Evolutionary conservation across 1,140 invertebrate species (phyloP), one percentile per base, ranked within the genome.

Genomic region (Trachymyrmex septentrionalis): DNA sequence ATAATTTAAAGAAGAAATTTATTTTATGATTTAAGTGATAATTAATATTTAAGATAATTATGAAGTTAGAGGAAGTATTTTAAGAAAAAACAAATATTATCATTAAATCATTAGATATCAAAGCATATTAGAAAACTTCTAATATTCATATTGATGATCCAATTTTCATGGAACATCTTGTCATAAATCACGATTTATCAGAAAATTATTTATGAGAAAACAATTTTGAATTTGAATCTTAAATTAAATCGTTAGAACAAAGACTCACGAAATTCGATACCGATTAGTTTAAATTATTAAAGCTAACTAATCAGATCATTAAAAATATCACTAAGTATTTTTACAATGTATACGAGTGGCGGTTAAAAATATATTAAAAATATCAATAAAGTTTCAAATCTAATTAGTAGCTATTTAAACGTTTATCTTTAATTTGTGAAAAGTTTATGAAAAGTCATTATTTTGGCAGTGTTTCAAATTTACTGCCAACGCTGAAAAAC

Each of bases 171-270:
- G 7, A 3, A 61, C n/a, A 48, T 38, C 10, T 16, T 59, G 34
- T 48, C 10, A 44, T 44, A 44, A 44, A 44, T 44, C 6, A 38
- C 48, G 48, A 77, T 63, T 76, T 30, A 30, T 78, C 61, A n/a
- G n/a, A n/a, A n/a, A n/a, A n/a, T n/a, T n/a, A n/a, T n/a, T n/a
- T n/a, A 64, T 34, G 19, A 59, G 16, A n/a, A 66, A 66, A 77
- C 21, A 21, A 24, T 27, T 80, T 89, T 89, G 82, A 88, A 81
- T 30, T 61, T 16, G 38, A 30, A 63, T 57, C 63, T 81, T 77
- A 44, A 24, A 24, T 38, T 3, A 5, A 24, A 14, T 86, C 71
- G 48, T 44, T 24, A 38, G 19, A 86, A 76, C 30, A 61, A 88
- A 30, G 57, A 57, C n/a, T 38, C 34, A n/a, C 53, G 9, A 0